Conservation (phyloP, 1,140 invertebrate species). For the Pantala flavescens region DNA sequence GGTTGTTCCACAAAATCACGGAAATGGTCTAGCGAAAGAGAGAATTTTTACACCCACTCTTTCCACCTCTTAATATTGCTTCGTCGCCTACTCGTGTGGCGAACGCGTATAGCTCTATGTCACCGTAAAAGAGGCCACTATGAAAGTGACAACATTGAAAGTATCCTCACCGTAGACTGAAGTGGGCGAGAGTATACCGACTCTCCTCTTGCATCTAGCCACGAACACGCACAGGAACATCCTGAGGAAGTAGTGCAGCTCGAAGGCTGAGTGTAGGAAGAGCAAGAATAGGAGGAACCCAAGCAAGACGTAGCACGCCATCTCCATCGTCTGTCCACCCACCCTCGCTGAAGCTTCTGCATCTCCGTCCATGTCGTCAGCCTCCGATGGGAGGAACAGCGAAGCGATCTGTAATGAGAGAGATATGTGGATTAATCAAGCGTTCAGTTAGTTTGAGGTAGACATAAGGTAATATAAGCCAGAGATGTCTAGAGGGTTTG, state of each 20-base stretch:
- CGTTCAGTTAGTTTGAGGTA: too few species aligned
- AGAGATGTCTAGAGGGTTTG: too few species aligned
- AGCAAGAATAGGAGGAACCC: conserved; percentile 38
- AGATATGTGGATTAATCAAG: background rate
- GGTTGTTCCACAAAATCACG: too few species aligned
- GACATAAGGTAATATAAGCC: too few species aligned
- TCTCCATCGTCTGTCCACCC: conserved; percentile 25
- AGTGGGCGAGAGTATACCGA: conserved; percentile 52
- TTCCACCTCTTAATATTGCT: too few species aligned
- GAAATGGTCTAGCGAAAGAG: too few species aligned
- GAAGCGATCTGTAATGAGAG: background rate
- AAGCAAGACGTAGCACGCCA: conserved; percentile 37
- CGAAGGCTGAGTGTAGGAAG: conserved; percentile 45
- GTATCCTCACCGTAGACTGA: conserved; percentile 30
- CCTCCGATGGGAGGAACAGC: background rate
- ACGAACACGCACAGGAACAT: conserved; percentile 48
- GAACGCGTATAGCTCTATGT: too few species aligned
- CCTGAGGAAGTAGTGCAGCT: conserved; percentile 57
- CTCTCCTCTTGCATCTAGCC: conserved; percentile 48
- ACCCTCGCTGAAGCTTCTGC: too few species aligned
- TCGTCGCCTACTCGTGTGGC: too few species aligned
- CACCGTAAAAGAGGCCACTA: too few species aligned
- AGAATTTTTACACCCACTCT: too few species aligned
- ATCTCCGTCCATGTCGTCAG: background rate
- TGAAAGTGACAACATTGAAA: background rate